Percentiles rank a stretch among this genome's conserved stretches.
These are phyloP conservation scores for Tetropium fuscum DNA, from an alignment of 2,888 invertebrate genomes.

Conservation along the genomic window DNA sequence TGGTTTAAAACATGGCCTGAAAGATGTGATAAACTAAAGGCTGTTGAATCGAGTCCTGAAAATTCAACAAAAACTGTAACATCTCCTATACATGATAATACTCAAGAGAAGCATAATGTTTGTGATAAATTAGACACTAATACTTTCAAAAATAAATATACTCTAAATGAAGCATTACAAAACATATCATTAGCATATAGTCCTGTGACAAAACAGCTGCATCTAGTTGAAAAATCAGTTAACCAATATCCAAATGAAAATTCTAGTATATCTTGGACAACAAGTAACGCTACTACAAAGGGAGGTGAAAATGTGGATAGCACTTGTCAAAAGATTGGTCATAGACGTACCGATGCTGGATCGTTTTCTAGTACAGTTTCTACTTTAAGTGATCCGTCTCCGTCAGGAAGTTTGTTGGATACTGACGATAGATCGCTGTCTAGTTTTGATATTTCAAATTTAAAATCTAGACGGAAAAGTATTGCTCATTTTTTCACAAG, in stretches of 20 bases:
- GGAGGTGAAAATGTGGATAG: slow-evolving; percentile 7
- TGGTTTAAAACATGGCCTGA: slow-evolving; percentile 70
- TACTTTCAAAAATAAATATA: slow-evolving; percentile 68
- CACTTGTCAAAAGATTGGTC: slow-evolving; percentile 55
- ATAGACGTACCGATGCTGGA: slow-evolving; percentile 71
- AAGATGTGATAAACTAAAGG: slow-evolving; percentile 62
- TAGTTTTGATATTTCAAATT: slow-evolving; percentile 54
- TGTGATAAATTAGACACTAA: slow-evolving; percentile 43
- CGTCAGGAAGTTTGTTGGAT: slow-evolving; percentile 69
- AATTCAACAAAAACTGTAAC: slow-evolving; percentile 8
- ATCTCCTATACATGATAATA: slow-evolving; percentile 43
- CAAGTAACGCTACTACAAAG: neutral
- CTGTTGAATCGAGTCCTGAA: slow-evolving; percentile 50
- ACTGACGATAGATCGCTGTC: slow-evolving; percentile 58
- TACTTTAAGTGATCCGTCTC: slow-evolving; percentile 77
- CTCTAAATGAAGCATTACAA: slow-evolving; percentile 77
- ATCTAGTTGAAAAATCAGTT: slow-evolving; percentile 69
- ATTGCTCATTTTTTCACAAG: slow-evolving; percentile 74
- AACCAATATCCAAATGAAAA: slow-evolving; percentile 25
- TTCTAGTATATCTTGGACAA: neutral
- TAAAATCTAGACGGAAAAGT: slow-evolving; percentile 72
- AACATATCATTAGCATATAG: slow-evolving; percentile 82
- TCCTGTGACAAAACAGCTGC: slow-evolving; percentile 79
- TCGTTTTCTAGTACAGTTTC: slow-evolving; percentile 79
- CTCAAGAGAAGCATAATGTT: slow-evolving; percentile 38